phyloP scores from a whole-genome alignment of 1,140 invertebrate genomes.

The Physella acuta region DNA sequence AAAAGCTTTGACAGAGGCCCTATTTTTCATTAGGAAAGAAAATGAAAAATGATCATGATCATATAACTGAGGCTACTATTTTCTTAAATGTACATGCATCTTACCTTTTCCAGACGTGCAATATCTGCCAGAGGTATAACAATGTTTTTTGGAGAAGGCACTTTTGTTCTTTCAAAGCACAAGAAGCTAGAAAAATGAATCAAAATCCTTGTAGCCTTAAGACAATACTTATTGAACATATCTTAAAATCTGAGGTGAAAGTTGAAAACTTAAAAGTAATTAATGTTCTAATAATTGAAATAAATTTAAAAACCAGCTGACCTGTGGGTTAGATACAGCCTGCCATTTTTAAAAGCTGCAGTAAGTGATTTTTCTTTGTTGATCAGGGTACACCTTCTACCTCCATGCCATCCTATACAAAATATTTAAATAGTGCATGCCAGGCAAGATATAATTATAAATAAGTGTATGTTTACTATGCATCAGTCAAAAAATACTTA shows the following conservation, averaged over 20 bases:
- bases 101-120: slow-evolving; percentile 56
- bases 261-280: not conserved
- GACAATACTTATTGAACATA: not conserved
- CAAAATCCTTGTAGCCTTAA: not conserved
- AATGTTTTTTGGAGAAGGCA: slow-evolving; percentile 58
- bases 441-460: too few relatives aligned
- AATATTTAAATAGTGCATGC: too few relatives aligned
- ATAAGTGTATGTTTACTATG: not conserved
- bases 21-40: not conserved
- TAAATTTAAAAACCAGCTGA: slow-evolving; percentile 28
- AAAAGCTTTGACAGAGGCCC: too few relatives aligned
- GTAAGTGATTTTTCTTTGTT: slow-evolving; percentile 60
- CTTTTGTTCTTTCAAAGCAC: slow-evolving; percentile 61
- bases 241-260: not conserved
- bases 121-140: slow-evolving; percentile 60
- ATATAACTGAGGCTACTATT: not conserved
- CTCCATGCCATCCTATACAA: slow-evolving; percentile 52
- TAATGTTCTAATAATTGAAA: not conserved
- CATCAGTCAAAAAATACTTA: not conserved
- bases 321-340: slow-evolving; percentile 61
- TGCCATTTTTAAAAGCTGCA: slow-evolving; percentile 60
- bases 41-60: not conserved
- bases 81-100: not conserved
- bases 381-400: slow-evolving; percentile 58
- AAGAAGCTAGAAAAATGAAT: slow-evolving; percentile 55